Conservation (phyloP, 2,113 vertebrate species). For the Platysteira castanea region DNA sequence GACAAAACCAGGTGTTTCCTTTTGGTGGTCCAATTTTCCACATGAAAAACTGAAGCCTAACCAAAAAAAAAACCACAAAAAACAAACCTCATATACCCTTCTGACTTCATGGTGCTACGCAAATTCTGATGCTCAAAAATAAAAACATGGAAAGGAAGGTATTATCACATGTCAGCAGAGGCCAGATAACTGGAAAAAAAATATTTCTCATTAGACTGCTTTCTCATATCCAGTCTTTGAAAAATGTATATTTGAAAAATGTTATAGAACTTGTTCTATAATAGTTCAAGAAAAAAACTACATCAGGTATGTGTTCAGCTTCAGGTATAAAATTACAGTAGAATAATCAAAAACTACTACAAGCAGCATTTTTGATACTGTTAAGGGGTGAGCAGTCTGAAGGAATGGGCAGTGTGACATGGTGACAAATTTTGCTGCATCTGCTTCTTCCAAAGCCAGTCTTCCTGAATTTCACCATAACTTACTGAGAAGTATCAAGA, state of each 20-base stretch:
- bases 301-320: neutral
- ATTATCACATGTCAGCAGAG: conserved; percentile 11
- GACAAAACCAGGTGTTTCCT: conserved; percentile 75
- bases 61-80: neutral
- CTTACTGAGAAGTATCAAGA: neutral
- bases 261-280: neutral
- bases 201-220: neutral
- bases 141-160: neutral
- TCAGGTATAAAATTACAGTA: neutral
- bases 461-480: neutral
- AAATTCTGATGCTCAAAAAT: neutral
- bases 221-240: neutral
- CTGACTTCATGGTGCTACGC: neutral
- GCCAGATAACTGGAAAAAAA: conserved; percentile 27
- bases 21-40: conserved; percentile 51
- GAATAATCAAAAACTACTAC: neutral
- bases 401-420: neutral
- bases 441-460: neutral
- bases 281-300: neutral
- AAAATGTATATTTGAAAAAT: no score
- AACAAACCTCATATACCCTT: neutral
- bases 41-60: conserved; percentile 8
- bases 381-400: neutral
- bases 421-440: neutral
- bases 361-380: neutral